Evolutionary conservation across 2,888 invertebrate species (phyloP), one percentile per base, ranked within the genome.

Genomic region (Willowsia nigromaculata): DNA sequence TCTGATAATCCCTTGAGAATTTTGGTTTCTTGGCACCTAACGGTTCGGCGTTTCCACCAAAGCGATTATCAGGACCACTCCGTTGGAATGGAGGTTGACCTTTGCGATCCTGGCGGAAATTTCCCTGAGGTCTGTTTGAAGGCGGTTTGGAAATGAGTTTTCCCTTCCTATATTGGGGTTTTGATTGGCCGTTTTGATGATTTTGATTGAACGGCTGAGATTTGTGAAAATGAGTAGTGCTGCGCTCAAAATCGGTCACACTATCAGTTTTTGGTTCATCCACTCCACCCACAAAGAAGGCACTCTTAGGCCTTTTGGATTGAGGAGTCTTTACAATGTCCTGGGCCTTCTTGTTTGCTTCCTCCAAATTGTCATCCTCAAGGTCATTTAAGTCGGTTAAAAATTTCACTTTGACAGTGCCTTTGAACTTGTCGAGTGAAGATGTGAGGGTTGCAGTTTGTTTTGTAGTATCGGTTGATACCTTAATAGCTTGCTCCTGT

Each of bases 271-370:
- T 74, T 6, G 68, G 71, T 68, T 89, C 89, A 53, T 92, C 91
- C 18, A 86, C 91, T 22, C 92, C 92, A n/a, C 92, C 92, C 71
- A 92, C 88, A 62, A 92, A 92, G 65, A 92, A 92, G 6, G 90
- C 88, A 89, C 92, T 92, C 87, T 90, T 91, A 0, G 90, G 92
- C 59, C 80, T 83, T 50, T 89, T 90, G 7, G 30, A 4, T 37
- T 82, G 56, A 4, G 82, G 89, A 50, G 47, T 53, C 30, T 43
- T 15, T 13, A 71, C 59, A 25, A 56, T 47, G 80, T 83, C 74
- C 0, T 53, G 37, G 27, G n/a, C n/a, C 0, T 11, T 9, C 25
- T 78, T 33, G 3, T 18, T 33, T 27, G 7, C 30, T 59, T 27
- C 33, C n/a, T 27, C 59, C 15, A 59, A 62, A 9, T 68, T 82